phyloP scores from a whole-genome alignment of 2,888 invertebrate species.

The Spodoptera picta region DNA sequence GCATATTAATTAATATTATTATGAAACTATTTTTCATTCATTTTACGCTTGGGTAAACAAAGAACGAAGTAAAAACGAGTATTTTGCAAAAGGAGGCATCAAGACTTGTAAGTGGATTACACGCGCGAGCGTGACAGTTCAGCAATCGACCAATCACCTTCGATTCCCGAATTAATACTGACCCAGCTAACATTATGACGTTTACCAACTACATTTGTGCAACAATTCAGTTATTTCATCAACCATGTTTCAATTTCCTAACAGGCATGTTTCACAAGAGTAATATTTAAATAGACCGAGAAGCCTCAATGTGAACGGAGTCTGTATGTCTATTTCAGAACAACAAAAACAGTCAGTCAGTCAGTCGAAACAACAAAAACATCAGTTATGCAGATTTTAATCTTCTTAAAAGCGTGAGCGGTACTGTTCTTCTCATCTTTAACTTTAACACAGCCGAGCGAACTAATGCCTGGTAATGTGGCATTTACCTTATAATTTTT shows the following conservation, averaged over 20 bases:
- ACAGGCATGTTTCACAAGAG: constrained; percentile 14
- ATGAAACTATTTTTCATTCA: constrained; percentile 6
- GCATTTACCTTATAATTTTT: constrained; percentile 43
- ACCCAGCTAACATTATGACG: no score
- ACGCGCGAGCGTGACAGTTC: no score
- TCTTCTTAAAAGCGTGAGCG: constrained; percentile 74
- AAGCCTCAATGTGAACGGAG: constrained; percentile 21
- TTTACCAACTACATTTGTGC: no score
- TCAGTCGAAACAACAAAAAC: constrained; percentile 51
- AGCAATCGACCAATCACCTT: no score
- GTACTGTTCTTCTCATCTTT: constrained; percentile 56
- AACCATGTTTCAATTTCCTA: constrained; percentile 13
- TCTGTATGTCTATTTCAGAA: constrained; percentile 29
- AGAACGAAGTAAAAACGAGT: background rate
- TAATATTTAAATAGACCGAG: constrained; percentile 27
- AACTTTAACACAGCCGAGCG: constrained; percentile 56
- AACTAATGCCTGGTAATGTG: constrained; percentile 52
- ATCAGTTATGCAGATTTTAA: constrained; percentile 80
- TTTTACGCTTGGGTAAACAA: background rate
- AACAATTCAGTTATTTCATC: no score
- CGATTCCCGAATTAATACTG: no score
- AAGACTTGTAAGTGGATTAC: no score
- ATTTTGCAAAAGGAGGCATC: background rate
- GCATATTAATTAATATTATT: constrained; percentile 2
- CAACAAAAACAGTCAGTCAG: constrained; percentile 64